phyloP scores from a whole-genome alignment of 2,113 vertebrate species.

The Progne subis region DNA sequence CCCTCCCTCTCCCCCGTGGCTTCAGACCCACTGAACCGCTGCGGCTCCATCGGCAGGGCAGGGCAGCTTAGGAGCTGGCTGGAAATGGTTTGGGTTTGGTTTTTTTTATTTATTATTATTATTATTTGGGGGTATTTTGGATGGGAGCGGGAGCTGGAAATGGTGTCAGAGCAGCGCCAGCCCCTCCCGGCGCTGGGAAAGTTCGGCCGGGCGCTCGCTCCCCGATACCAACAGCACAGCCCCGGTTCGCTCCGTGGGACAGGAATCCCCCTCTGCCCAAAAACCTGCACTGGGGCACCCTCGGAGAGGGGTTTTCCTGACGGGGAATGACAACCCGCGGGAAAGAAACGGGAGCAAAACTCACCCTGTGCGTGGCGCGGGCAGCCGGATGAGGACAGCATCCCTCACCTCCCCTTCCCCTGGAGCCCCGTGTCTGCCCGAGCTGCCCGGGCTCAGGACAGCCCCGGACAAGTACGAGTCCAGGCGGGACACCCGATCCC shows the following conservation, averaged over 20 bases:
- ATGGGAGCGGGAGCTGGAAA: background rate
- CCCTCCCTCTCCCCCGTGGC: background rate
- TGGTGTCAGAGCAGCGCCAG: background rate
- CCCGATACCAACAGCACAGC: background rate
- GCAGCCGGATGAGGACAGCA: background rate
- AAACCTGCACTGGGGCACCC: background rate
- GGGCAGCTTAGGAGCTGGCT: background rate
- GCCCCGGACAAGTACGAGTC: accelerated
- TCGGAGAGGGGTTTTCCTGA: background rate
- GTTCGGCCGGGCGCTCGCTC: background rate
- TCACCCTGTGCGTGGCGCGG: accelerated
- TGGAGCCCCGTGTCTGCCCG: accelerated
- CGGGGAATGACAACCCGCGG: background rate
- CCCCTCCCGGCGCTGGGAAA: background rate
- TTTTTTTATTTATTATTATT: background rate
- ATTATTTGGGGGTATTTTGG: background rate
- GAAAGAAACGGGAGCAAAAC: background rate
- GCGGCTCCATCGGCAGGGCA: background rate
- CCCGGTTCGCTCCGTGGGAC: background rate
- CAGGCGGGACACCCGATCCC: accelerated
- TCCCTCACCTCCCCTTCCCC: accelerated
- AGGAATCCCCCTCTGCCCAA: background rate
- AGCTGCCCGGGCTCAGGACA: background rate
- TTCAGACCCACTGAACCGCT: background rate
- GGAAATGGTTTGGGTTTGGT: background rate